These are phyloP conservation scores for Bradypus variegatus DNA, from an alignment of 2,797 vertebrate genomes.

Conservation along the genomic window DNA sequence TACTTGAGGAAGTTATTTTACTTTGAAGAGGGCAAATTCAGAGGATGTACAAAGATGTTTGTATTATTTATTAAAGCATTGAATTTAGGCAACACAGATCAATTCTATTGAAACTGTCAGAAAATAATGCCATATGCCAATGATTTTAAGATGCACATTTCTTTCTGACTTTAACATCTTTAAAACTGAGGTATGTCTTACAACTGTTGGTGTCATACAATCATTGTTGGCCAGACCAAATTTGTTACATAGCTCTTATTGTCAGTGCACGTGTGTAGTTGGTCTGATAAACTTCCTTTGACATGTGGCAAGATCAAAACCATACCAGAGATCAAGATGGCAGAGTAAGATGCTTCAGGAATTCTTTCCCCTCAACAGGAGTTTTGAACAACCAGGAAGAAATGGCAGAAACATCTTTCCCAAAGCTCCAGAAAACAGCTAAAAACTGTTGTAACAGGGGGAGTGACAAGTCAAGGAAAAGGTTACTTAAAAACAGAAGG, in stretches of 20 bases:
- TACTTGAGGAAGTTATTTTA: slow-evolving; percentile 38
- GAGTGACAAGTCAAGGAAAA: too few relatives aligned
- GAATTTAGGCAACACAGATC: slow-evolving; percentile 63
- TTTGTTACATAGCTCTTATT: background rate
- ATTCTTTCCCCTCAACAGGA: too few relatives aligned
- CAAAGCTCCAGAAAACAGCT: too few relatives aligned
- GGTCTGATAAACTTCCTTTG: slow-evolving; percentile 4
- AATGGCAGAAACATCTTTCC: too few relatives aligned
- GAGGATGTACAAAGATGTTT: background rate
- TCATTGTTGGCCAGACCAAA: background rate
- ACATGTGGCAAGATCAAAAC: background rate
- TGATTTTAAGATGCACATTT: background rate
- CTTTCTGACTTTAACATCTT: slow-evolving; percentile 27
- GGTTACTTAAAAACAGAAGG: too few relatives aligned
- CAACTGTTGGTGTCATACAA: background rate
- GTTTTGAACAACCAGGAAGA: too few relatives aligned
- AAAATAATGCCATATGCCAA: background rate
- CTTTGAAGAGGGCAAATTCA: slow-evolving; percentile 22
- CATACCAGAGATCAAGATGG: background rate
- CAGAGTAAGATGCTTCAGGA: too few relatives aligned
- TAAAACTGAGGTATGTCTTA: background rate
- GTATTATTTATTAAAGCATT: slow-evolving; percentile 30
- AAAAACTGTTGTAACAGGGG: too few relatives aligned
- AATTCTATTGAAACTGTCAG: slow-evolving; percentile 7
- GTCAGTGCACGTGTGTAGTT: background rate